These are phyloP conservation scores for Danio choprae DNA, from an alignment of 2,797 vertebrate species.

Conservation along the genomic window DNA sequence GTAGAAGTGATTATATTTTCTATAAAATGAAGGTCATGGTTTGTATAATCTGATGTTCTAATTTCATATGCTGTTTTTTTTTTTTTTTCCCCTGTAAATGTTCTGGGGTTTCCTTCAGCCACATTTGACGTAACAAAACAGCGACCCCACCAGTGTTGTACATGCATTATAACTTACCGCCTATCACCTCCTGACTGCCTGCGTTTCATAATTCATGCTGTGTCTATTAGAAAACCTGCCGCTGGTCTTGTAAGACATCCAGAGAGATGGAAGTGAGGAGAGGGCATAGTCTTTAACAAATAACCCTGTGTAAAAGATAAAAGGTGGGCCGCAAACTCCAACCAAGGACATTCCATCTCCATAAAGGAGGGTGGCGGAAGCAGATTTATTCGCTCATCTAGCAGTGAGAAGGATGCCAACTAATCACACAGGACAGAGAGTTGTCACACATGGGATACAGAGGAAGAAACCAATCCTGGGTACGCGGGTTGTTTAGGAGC, in stretches of 20 bases:
- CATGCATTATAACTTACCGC: slow-evolving; percentile 33
- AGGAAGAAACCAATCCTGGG: background rate
- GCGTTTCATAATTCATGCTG: slow-evolving; percentile 50
- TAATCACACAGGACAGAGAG: slow-evolving; percentile 30
- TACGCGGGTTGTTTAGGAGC: background rate
- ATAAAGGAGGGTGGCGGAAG: slow-evolving; percentile 46
- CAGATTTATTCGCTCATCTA: slow-evolving; percentile 57
- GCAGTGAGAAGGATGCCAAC: slow-evolving; percentile 40
- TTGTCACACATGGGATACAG: slow-evolving; percentile 20
- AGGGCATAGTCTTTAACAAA: slow-evolving; percentile 55
- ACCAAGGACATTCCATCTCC: slow-evolving; percentile 73
- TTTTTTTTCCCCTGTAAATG: background rate
- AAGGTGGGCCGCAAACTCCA: slow-evolving; percentile 75
- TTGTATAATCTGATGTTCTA: background rate
- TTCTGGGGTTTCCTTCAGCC: slow-evolving; percentile 16
- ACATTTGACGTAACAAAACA: slow-evolving; percentile 24
- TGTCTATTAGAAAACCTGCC: slow-evolving; percentile 46
- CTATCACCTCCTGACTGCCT: slow-evolving; percentile 28
- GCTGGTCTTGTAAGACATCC: slow-evolving; percentile 46
- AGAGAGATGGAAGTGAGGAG: slow-evolving; percentile 37
- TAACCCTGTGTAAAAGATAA: slow-evolving; percentile 64
- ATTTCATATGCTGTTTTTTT: slow-evolving; percentile 15
- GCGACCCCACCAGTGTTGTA: slow-evolving; percentile 19
- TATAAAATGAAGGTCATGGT: background rate
- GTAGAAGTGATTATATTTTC: background rate